Evolutionary conservation across 1,140 invertebrate genomes (phyloP).

Genomic region (Lerema accius): DNA sequence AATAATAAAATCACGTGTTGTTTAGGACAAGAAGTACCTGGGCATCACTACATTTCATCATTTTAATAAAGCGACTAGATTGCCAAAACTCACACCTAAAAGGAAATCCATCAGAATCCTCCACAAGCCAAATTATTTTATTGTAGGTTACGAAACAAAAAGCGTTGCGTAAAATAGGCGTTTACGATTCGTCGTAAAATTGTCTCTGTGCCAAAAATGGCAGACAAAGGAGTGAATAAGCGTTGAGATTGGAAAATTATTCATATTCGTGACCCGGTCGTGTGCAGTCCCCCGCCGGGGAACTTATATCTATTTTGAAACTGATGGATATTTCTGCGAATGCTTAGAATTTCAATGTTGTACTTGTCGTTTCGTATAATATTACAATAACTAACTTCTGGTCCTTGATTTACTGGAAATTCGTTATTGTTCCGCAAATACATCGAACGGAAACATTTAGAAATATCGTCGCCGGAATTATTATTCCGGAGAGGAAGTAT

Average conservation of each 20-base stretch:
- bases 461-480: conserved; percentile 14
- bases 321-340: conserved; percentile 47
- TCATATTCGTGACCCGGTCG: conserved; percentile 61
- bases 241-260: conserved; percentile 67
- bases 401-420: conserved; percentile 18
- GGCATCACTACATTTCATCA: no score
- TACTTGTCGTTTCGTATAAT: conserved; percentile 25
- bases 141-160: conserved; percentile 31
- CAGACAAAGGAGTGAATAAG: conserved; percentile 63
- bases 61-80: no score
- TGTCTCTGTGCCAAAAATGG: conserved; percentile 53
- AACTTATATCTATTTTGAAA: conserved; percentile 40
- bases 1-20: no score
- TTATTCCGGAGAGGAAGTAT: conserved; percentile 18
- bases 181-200: conserved; percentile 58
- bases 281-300: conserved; percentile 40
- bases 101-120: conserved; percentile 17
- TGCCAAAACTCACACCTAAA: neutral
- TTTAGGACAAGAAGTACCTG: no score
- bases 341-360: conserved; percentile 41
- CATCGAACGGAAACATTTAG: conserved; percentile 6
- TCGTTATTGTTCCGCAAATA: conserved; percentile 27
- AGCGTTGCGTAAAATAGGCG: conserved; percentile 43
- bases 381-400: conserved; percentile 23
- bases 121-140: conserved; percentile 35